A percentile compares a stretch with the other conserved stretches of the same genome.
phyloP scores from a whole-genome alignment of 2,888 invertebrate genomes.

The Polydesmus complanatus region DNA sequence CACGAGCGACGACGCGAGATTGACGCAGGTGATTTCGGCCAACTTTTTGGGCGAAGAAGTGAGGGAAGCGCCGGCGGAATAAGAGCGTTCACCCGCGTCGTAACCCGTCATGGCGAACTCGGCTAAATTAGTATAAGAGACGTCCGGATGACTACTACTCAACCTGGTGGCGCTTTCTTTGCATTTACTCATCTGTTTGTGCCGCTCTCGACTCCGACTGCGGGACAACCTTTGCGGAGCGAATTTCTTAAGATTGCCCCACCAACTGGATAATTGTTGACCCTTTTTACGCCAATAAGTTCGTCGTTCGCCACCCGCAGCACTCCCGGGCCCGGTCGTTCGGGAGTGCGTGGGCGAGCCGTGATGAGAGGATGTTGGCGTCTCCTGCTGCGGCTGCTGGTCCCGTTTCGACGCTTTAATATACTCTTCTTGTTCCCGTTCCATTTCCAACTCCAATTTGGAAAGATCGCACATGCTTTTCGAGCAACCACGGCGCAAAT shows the following conservation, averaged over 20 bases:
- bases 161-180: background rate
- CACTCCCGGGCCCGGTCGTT: too few relatives aligned
- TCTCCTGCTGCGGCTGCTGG: background rate
- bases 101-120: background rate
- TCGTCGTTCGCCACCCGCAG: background rate
- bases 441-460: background rate
- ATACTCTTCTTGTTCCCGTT: background rate
- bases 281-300: constrained; percentile 13
- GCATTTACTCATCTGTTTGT: background rate
- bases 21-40: background rate
- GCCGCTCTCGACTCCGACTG: constrained; percentile 15
- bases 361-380: background rate
- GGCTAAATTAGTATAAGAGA: constrained; percentile 9
- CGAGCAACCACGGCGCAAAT: background rate
- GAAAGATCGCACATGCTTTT: constrained; percentile 11
- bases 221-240: constrained; percentile 15
- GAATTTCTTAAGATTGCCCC: constrained; percentile 15
- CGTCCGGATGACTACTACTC: constrained; percentile 17
- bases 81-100: background rate
- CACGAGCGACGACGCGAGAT: background rate
- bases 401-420: background rate
- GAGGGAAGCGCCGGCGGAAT: constrained; percentile 8
- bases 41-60: constrained; percentile 5
- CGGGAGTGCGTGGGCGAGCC: background rate
- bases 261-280: constrained; percentile 14